Evolutionary conservation across 2,797 vertebrate genomes (phyloP), one percentile per base, ranked within the genome.

Genomic region (Hylomyscus alleni): DNA sequence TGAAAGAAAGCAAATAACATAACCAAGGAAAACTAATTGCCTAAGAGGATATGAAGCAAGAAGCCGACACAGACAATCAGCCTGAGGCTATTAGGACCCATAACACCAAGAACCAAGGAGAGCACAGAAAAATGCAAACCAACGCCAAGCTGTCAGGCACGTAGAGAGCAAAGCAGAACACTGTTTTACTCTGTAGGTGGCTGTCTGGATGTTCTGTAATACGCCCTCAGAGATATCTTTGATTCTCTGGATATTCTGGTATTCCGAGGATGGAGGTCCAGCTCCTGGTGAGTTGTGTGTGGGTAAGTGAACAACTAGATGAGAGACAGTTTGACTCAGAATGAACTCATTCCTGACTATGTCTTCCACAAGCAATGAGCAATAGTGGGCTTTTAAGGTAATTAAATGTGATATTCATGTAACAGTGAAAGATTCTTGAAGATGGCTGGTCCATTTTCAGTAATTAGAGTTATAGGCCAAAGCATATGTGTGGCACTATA

Each of bases 401-500:
- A 97, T 96, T 93, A 97, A 96, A 96, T 92, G 89, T 85, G 82
- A 95, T 88, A 93, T 92, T 94, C 89, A 89, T 58, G 56, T 37
- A 80, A 84, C 31, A 31, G 34, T 44, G 37, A 29, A 96, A 83
- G 95, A 69, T 67, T 88, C 89, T 62, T 90, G 22, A 86, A 83
- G 69, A 77, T 9, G 0, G 52, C 82, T 73, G 40, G 72, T 80
- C 93, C 95, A 76, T 93, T 91, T 97, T 92, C 89, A 95, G 31
- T 97, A 84, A 96, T 95, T 87, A 93, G 54, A 37, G 37, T 56
- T 58, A 40, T 1, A 91, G 65, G 76, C 62, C 90, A 44, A 80
- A 58, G 65, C 44, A 37, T 52, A 89, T n/a, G n/a, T 4, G 14
- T 0, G 31, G 93, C 88, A 69, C 76, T 75, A 34, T 56, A 89